Conservation (phyloP, 2,113 vertebrate species). For the Genyomyrus donnyi region DNA sequence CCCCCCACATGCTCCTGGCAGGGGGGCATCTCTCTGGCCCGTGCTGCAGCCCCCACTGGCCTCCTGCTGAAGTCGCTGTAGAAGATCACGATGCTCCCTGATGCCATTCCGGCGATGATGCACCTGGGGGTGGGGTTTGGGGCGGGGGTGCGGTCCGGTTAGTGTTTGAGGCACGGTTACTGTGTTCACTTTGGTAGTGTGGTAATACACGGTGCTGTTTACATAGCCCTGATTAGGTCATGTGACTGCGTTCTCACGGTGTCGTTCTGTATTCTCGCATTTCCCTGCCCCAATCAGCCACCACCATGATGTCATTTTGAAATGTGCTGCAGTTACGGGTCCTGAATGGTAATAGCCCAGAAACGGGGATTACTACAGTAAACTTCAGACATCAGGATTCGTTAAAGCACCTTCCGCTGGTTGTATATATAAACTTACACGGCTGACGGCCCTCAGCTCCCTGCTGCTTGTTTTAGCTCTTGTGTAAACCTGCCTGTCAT, state of each 20-base stretch:
- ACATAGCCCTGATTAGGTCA: background rate
- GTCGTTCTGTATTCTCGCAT: background rate
- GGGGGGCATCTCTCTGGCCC: background rate
- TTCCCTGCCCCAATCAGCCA: background rate
- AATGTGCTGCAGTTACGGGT: background rate
- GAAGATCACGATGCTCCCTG: conserved; percentile 95
- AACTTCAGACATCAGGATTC: background rate
- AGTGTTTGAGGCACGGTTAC: background rate
- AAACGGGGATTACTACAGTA: background rate
- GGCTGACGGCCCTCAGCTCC: too few species aligned
- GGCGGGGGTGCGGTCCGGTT: background rate
- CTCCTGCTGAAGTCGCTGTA: conserved; percentile 97
- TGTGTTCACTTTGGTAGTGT: background rate
- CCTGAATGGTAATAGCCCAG: background rate
- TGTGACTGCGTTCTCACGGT: background rate
- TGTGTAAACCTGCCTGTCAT: background rate
- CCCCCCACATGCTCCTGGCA: conserved; percentile 21
- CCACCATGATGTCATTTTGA: background rate
- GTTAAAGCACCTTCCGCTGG: background rate
- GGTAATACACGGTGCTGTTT: background rate
- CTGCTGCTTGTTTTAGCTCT: background rate
- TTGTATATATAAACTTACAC: background rate
- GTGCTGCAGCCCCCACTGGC: conserved; percentile 84
- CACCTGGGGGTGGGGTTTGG: conserved; percentile 60
- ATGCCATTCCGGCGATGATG: conserved; percentile 93